Conservation (phyloP, 2,888 invertebrate genomes). For the Apotomis betuletana region DNA sequence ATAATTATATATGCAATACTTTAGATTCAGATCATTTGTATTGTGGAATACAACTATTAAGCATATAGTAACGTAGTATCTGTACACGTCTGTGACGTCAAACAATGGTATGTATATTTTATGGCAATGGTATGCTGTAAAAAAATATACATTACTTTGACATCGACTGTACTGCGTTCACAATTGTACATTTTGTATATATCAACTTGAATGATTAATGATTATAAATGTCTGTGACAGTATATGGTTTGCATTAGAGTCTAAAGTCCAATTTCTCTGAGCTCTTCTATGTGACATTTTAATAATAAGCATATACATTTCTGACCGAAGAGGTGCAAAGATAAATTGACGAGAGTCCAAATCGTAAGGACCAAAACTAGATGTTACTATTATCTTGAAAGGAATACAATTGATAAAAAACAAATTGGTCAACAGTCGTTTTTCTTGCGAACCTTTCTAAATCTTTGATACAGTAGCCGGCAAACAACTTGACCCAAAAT, state of each 20-base stretch:
- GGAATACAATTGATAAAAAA: not conserved
- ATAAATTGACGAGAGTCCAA: slow-evolving; percentile 4
- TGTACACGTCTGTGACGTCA: too few relatives aligned
- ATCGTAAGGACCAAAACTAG: slow-evolving; percentile 14
- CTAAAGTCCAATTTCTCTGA: slow-evolving; percentile 1
- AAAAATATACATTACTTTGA: too few relatives aligned
- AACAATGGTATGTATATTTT: too few relatives aligned
- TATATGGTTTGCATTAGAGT: slow-evolving; percentile 1
- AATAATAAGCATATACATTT: not conserved
- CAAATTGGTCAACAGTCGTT: not conserved
- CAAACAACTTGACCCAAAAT: too few relatives aligned
- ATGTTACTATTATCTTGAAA: slow-evolving; percentile 3
- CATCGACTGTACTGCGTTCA: not conserved
- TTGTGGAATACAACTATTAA: not conserved
- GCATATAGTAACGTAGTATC: not conserved
- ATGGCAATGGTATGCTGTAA: too few relatives aligned
- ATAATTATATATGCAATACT: not conserved
- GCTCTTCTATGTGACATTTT: slow-evolving; percentile 10
- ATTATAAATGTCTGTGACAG: slow-evolving; percentile 18
- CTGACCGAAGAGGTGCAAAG: not conserved
- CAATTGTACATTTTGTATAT: slow-evolving; percentile 39
- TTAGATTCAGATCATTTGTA: not conserved
- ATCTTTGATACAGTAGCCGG: slow-evolving; percentile 3
- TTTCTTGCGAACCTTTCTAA: not conserved
- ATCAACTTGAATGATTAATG: slow-evolving; percentile 30